Evolutionary conservation across 2,888 invertebrate species (phyloP).

Genomic region (Mythimna lalbum): DNA sequence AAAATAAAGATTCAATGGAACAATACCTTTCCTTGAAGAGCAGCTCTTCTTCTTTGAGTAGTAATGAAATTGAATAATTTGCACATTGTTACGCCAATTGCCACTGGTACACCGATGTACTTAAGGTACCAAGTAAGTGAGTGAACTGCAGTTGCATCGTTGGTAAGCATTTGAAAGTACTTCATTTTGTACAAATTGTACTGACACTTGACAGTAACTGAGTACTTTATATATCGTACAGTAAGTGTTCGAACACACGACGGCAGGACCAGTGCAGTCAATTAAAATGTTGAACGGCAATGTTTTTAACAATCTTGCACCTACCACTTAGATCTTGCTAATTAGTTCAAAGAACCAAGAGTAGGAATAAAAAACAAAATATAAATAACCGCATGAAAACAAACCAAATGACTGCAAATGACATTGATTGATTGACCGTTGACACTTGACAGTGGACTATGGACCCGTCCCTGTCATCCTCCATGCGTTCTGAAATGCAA

Average conservation of each 20-base stretch:
- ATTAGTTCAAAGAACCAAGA: no score
- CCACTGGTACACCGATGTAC: slow-evolving; percentile 80
- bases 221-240: no score
- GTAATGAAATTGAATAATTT: slow-evolving; percentile 74
- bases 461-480: no score
- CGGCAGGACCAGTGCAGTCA: neutral
- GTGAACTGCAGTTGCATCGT: slow-evolving; percentile 54
- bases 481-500: no score
- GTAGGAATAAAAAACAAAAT: no score
- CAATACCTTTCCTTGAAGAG: slow-evolving; percentile 88
- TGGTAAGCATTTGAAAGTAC: slow-evolving; percentile 50
- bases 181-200: slow-evolving; percentile 66
- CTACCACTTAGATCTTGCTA: no score
- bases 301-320: neutral
- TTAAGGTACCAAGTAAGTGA: slow-evolving; percentile 77
- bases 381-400: no score
- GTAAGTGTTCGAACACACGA: neutral
- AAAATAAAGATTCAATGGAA: neutral
- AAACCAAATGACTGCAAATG: no score
- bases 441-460: no score
- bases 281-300: neutral
- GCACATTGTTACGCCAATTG: slow-evolving; percentile 77
- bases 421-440: no score
- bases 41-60: slow-evolving; percentile 81
- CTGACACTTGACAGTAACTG: neutral